A percentile compares a stretch with the other conserved stretches of the same genome.
Evolutionary conservation across 23 tunicate genomes (phyloP).

Genomic region (Diplosoma virens): DNA sequence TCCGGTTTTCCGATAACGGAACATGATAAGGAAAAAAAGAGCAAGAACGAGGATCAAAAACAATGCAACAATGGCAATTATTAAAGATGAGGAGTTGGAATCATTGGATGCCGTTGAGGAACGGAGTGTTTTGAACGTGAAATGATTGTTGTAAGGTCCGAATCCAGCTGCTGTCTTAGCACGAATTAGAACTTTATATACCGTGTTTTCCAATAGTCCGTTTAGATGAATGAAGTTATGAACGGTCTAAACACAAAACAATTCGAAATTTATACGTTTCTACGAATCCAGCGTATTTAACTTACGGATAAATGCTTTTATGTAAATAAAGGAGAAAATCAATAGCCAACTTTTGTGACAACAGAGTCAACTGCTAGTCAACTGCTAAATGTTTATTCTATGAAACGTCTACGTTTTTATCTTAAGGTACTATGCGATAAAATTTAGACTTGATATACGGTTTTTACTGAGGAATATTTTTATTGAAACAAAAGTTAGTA

Average conservation of each 20-base stretch:
- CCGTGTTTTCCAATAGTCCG: constrained; percentile 24
- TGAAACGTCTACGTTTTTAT: too few species aligned
- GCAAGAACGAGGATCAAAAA: background rate
- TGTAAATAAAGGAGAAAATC: too few species aligned
- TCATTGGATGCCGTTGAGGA: background rate
- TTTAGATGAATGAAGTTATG: background rate
- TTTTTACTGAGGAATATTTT: too few species aligned
- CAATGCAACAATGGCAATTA: constrained; percentile 7
- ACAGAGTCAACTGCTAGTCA: too few species aligned
- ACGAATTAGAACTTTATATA: constrained; percentile 62
- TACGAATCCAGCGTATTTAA: too few species aligned
- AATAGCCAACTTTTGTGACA: too few species aligned
- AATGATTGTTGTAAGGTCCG: constrained; percentile 50
- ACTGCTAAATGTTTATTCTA: too few species aligned
- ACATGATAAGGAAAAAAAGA: background rate
- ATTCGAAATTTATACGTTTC: too few species aligned
- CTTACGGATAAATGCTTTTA: too few species aligned
- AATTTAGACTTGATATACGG: too few species aligned
- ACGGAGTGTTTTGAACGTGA: background rate
- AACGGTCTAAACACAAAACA: background rate
- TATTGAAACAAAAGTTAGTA: too few species aligned
- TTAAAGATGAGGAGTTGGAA: background rate
- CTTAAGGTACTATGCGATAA: too few species aligned
- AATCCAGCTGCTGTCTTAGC: constrained; percentile 63
- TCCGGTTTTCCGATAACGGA: constrained; percentile 46